These are phyloP conservation scores for Dipodomys spectabilis DNA, from an alignment of 2,113 vertebrate species.

Conservation along the genomic window DNA sequence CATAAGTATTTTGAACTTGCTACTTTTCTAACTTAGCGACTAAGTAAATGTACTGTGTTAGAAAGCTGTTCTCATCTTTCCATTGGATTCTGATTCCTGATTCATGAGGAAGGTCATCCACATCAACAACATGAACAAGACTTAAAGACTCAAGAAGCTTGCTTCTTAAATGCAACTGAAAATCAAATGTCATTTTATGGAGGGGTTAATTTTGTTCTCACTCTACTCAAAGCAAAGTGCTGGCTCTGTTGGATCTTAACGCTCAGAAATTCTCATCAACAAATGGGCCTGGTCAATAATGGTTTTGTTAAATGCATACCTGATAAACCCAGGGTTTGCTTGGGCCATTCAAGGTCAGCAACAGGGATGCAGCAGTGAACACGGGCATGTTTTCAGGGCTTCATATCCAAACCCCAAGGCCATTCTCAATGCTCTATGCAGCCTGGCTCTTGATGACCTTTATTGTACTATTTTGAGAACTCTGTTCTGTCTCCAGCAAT, in stretches of 20 bases:
- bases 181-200: not conserved
- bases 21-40: not conserved
- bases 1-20: not conserved
- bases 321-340: not conserved
- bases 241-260: not conserved
- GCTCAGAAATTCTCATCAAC: not conserved
- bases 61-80: not conserved
- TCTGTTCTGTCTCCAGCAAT: not conserved
- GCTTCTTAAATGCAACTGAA: not conserved
- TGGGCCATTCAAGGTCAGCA: not conserved
- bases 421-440: not conserved
- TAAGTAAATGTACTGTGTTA: too few species aligned
- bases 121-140: not conserved
- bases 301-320: not conserved
- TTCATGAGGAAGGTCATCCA: not conserved
- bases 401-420: not conserved
- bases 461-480: not conserved
- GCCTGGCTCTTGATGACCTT: not conserved
- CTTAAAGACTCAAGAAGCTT: not conserved
- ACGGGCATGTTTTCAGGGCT: not conserved
- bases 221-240: not conserved
- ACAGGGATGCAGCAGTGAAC: not conserved
- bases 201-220: not conserved
- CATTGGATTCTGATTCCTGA: not conserved
- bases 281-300: not conserved